Base-by-base conservation (phyloP, 2,113 vertebrate genomes). In the Amphiprion percula region DNA sequence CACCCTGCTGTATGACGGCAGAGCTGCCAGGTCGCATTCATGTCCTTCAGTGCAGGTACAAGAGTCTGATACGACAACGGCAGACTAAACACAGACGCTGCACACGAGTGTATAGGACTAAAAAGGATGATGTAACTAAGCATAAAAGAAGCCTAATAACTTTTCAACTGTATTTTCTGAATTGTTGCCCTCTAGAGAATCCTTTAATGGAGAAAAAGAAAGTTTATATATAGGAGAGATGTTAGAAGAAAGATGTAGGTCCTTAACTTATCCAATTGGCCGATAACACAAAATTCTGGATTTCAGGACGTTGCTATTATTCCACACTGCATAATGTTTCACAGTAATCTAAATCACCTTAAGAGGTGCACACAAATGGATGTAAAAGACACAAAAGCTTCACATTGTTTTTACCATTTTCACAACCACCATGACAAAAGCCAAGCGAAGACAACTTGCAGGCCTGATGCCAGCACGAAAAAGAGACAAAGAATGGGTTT, bases 11-110 rank as follows among this genome's bases (percentile, higher is more conserved):
- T 23, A 47, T 70, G 80, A 68, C 3, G 46, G 10, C 59, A 59
- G 37, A n/a, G 44, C 64, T 74, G 83, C 74, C 86, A 66, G 75
- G 74, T 81, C 26, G 2, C 44, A 37, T 68, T 28, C 67, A 39
- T 61, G 65, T 79, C 56, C 19, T 10, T 64, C 28, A 76, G 1
- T 52, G 52, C 68, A 70, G 39, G 12, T 70, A 46, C 24, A 56
- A 50, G 63, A 54, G 46, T 68, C 61, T 26, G 68, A 64, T 47
- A n/a, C 3, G 56, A 64, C 77, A 80, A 68, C 66, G 71, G 47
- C 52, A 75, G 23, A 68, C 39, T 14, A 23, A 79, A 78, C 68
- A 70, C 12, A 62, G 52, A 58, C 5, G 56, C 58, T 49, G 62
- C 62, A 50, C 28, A 68, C 41, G 11, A 37, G 12, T 44, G 17